phyloP scores from a whole-genome alignment of 1,140 invertebrate genomes.

The Coenobita brevimanus region DNA sequence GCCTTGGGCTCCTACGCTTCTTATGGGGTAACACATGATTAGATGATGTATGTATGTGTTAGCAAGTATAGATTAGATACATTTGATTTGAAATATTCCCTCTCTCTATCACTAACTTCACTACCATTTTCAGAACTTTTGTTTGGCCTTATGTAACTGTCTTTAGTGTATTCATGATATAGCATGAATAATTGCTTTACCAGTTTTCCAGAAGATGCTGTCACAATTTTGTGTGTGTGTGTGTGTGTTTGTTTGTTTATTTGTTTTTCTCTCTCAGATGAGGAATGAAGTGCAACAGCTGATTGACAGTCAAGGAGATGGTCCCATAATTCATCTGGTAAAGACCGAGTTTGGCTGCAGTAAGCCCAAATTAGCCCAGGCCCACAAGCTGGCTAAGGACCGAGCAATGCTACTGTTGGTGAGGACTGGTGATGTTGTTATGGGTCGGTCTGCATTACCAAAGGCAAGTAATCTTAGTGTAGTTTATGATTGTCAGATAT shows the following conservation, averaged over 20 bases:
- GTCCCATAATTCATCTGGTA: slow-evolving; percentile 36
- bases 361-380: slow-evolving; percentile 32
- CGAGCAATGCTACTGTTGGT: slow-evolving; percentile 46
- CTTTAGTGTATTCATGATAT: no score
- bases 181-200: no score
- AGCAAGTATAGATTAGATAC: no score
- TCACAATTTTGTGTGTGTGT: background rate
- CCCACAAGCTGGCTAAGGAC: slow-evolving; percentile 18
- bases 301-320: background rate
- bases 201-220: no score
- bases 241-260: background rate
- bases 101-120: no score
- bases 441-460: slow-evolving; percentile 28
- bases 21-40: no score
- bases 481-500: background rate
- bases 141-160: no score
- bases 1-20: no score
- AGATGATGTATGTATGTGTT: no score
- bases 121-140: background rate
- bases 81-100: no score
- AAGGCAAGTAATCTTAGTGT: background rate
- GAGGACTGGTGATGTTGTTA: slow-evolving; percentile 30
- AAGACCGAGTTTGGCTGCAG: slow-evolving; percentile 52
- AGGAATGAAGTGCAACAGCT: slow-evolving; percentile 40
- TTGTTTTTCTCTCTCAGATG: slow-evolving; percentile 33